Evolutionary conservation across 2,888 invertebrate species (phyloP).

Genomic region (Carpatolechia fugitivella): DNA sequence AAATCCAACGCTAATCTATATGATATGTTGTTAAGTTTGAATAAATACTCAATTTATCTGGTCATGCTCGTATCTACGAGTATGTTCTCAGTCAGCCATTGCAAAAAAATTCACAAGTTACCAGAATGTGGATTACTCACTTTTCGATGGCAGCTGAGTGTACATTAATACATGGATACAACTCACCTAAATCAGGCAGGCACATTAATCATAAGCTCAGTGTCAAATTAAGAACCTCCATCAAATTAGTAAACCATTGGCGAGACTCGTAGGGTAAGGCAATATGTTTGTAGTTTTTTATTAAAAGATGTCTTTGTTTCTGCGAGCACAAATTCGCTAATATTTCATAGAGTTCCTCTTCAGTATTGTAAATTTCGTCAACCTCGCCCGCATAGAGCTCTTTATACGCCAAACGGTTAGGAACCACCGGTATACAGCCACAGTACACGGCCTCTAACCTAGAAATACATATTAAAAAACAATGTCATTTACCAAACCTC

Average conservation of each 20-base stretch:
- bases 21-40: too few relatives aligned
- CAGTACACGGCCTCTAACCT: slow-evolving; percentile 84
- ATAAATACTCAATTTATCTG: too few relatives aligned
- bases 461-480: slow-evolving; percentile 29
- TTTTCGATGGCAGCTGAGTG: too few relatives aligned
- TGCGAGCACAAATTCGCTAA: slow-evolving; percentile 48
- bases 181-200: too few relatives aligned
- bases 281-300: slow-evolving; percentile 9
- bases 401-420: slow-evolving; percentile 84
- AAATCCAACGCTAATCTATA: too few relatives aligned
- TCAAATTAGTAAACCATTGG: slow-evolving; percentile 9
- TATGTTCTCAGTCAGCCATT: too few relatives aligned
- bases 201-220: background rate
- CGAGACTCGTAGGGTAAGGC: slow-evolving; percentile 13
- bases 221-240: slow-evolving; percentile 6
- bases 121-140: too few relatives aligned
- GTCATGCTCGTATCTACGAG: too few relatives aligned
- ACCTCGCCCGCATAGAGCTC: slow-evolving; percentile 81
- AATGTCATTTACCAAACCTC: slow-evolving; percentile 5
- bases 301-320: slow-evolving; percentile 12
- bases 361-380: slow-evolving; percentile 79
- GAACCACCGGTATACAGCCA: slow-evolving; percentile 85
- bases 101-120: too few relatives aligned
- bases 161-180: too few relatives aligned
- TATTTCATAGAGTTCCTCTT: slow-evolving; percentile 76